These are phyloP conservation scores for Netelia melanura DNA, from an alignment of 2,888 invertebrate genomes.

Conservation along the genomic window DNA sequence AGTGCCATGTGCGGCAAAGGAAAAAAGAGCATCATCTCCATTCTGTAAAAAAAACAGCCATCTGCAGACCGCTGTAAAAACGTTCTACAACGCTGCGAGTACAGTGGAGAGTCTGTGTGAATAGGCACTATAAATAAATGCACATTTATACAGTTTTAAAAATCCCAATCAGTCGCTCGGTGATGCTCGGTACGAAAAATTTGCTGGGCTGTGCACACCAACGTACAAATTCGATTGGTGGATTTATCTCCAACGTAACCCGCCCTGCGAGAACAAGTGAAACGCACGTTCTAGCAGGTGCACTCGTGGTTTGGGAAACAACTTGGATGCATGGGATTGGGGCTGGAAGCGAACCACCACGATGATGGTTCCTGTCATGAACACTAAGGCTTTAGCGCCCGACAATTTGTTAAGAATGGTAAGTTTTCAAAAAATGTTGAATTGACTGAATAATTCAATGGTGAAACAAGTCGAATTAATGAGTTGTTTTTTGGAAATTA, in stretches of 20 bases:
- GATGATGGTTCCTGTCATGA: conserved; percentile 64
- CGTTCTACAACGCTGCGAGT: conserved; percentile 45
- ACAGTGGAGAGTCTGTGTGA: conserved; percentile 43
- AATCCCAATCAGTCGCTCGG: conserved; percentile 1
- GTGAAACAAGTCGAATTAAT: not conserved
- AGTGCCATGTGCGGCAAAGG: conserved; percentile 60
- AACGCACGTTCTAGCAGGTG: conserved; percentile 67
- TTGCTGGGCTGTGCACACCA: conserved; percentile 7
- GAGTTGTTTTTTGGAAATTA: not conserved
- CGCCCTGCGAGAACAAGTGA: conserved; percentile 48
- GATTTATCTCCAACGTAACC: conserved; percentile 52
- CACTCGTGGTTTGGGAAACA: conserved; percentile 70
- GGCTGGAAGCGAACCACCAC: conserved; percentile 64
- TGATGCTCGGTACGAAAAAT: conserved; percentile 34
- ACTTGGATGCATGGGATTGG: conserved; percentile 66
- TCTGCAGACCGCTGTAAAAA: conserved; percentile 12
- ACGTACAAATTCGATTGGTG: conserved; percentile 42
- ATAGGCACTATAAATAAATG: conserved; percentile 34
- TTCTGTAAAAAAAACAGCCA: conserved; percentile 41
- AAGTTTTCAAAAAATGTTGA: conserved; percentile 3
- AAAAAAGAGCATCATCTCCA: conserved; percentile 42
- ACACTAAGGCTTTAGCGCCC: not conserved
- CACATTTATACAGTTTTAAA: conserved; percentile 38
- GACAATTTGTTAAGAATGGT: conserved; percentile 51
- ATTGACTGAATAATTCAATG: conserved; percentile 1